Conservation (phyloP, 2,113 vertebrate genomes). For the Rhabdomys dilectus region DNA sequence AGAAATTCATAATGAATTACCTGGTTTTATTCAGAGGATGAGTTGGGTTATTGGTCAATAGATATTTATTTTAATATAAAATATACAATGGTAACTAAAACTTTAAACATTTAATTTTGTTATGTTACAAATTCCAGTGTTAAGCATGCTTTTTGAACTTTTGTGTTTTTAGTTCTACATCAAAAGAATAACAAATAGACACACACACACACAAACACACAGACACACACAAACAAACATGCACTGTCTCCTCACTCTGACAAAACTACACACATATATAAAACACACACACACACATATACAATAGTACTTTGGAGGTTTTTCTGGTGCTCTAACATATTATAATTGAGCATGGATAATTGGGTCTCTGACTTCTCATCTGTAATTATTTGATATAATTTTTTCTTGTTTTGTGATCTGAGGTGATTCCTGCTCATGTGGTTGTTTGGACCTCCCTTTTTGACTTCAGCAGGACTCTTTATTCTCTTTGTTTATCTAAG, state of each 20-base stretch:
- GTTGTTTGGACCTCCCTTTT: neutral
- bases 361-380: neutral
- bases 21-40: neutral
- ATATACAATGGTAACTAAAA: neutral
- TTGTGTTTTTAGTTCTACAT: neutral
- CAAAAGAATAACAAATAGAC: neutral
- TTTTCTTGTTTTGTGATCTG: neutral
- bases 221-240: neutral
- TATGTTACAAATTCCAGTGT: neutral
- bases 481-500: neutral
- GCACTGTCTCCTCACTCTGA: neutral
- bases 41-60: neutral
- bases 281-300: neutral
- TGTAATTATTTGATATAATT: neutral
- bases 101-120: slow-evolving; percentile 6
- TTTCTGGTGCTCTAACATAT: neutral
- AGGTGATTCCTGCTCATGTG: neutral
- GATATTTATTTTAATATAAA: neutral
- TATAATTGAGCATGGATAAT: neutral
- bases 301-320: neutral
- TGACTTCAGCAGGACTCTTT: neutral
- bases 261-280: neutral
- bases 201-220: neutral
- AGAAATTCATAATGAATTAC: neutral
- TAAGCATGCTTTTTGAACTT: neutral